phyloP scores from a whole-genome alignment of 2,888 invertebrate genomes.

The Enchytraeus crypticus region DNA sequence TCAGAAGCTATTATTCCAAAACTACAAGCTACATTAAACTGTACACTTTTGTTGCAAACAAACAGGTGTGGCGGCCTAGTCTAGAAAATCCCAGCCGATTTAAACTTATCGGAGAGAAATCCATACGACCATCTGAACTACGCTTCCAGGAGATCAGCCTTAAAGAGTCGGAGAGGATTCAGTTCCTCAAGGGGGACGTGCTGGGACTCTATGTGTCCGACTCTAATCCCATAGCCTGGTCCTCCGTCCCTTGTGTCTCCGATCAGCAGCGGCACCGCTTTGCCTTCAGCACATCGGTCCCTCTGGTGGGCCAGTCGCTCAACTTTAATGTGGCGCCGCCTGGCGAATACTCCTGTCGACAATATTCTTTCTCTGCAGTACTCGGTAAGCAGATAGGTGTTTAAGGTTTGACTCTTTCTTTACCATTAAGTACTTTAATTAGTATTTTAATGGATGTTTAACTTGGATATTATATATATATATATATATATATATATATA shows the following conservation, averaged over 20 bases:
- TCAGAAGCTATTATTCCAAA: no score
- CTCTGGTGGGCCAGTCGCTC: slow-evolving; percentile 10
- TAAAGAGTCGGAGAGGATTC: slow-evolving; percentile 3
- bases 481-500: no score
- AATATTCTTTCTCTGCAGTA: slow-evolving; percentile 25
- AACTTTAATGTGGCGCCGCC: slow-evolving; percentile 4
- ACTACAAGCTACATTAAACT: no score
- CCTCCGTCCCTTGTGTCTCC: slow-evolving; percentile 24
- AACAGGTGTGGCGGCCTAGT: slow-evolving; percentile 13
- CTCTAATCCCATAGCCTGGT: slow-evolving; percentile 25
- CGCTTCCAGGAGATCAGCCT: slow-evolving; percentile 21
- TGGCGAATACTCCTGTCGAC: slow-evolving; percentile 16
- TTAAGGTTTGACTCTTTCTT: no score
- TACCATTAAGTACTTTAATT: no score
- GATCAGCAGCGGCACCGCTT: slow-evolving; percentile 16
- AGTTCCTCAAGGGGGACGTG: slow-evolving; percentile 21
- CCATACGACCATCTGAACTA: slow-evolving; percentile 17
- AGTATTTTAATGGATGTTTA: no score
- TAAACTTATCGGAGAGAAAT: slow-evolving; percentile 22
- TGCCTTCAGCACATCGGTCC: neutral
- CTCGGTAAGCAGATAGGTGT: slow-evolving; percentile 18
- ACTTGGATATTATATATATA: no score
- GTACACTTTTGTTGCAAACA: no score
- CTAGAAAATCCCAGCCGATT: slow-evolving; percentile 8
- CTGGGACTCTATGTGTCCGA: slow-evolving; percentile 26